Percentiles rank a stretch among this genome's conserved stretches.
These are phyloP conservation scores for Crocuta crocuta DNA, from an alignment of 2,113 vertebrate species.

Conservation along the genomic window DNA sequence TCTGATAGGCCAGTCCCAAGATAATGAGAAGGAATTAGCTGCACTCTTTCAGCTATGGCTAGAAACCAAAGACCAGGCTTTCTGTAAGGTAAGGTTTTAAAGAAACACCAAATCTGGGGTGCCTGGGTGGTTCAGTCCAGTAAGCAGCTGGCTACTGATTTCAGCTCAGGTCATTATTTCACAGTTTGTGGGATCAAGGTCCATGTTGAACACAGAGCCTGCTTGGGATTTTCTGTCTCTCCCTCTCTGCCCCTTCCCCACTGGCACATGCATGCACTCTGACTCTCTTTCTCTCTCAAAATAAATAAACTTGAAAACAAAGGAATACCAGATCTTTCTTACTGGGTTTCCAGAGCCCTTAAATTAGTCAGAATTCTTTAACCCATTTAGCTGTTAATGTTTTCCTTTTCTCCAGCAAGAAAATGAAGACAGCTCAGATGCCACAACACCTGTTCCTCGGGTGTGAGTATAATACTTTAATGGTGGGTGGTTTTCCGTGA, in stretches of 20 bases:
- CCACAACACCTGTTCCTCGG: slow-evolving; percentile 91
- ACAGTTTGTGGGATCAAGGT: too few species aligned
- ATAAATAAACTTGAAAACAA: too few species aligned
- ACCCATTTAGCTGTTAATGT: not conserved
- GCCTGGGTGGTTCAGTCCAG: too few species aligned
- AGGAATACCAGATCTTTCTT: not conserved
- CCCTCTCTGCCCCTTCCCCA: too few species aligned
- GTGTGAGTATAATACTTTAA: slow-evolving; percentile 89
- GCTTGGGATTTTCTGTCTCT: too few species aligned
- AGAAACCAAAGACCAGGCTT: slow-evolving; percentile 96
- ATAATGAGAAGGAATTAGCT: slow-evolving; percentile 95
- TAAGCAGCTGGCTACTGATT: too few species aligned
- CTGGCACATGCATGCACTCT: too few species aligned
- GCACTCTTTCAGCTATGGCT: slow-evolving; percentile 97
- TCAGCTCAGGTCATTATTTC: not conserved
- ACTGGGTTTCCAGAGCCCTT: not conserved
- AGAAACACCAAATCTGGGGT: not conserved
- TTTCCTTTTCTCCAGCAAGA: slow-evolving; percentile 87
- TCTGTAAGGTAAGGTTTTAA: slow-evolving; percentile 92
- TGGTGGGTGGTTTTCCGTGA: not conserved
- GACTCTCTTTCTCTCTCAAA: too few species aligned
- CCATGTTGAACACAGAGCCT: too few species aligned
- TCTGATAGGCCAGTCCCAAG: slow-evolving; percentile 90
- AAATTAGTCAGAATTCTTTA: not conserved
- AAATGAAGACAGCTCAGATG: slow-evolving; percentile 93